phyloP scores from a whole-genome alignment of 2,113 vertebrate species.

The Cephalopterus ornatus region DNA sequence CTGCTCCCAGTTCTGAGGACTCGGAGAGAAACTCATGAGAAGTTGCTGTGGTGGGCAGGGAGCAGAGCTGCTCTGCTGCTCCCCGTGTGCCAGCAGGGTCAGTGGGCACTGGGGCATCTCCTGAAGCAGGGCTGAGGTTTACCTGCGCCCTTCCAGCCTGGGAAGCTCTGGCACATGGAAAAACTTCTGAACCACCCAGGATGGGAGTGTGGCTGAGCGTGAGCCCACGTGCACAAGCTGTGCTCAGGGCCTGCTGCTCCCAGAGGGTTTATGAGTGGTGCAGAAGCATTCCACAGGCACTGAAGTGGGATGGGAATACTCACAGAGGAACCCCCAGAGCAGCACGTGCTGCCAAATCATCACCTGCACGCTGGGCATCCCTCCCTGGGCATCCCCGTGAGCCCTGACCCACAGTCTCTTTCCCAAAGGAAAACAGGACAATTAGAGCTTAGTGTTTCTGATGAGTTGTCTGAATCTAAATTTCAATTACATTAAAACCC shows the following conservation, averaged over 20 bases:
- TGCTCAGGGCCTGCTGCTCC: neutral
- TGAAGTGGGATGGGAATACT: neutral
- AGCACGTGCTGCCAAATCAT: rapidly evolving
- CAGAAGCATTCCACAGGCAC: neutral
- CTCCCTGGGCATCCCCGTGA: rapidly evolving
- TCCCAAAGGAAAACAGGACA: neutral
- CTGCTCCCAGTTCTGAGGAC: slow-evolving; percentile 80
- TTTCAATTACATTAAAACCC: rapidly evolving
- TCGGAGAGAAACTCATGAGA: slow-evolving; percentile 76
- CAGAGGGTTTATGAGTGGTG: rapidly evolving
- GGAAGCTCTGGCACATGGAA: neutral
- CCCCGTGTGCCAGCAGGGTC: rapidly evolving
- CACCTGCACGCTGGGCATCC: rapidly evolving
- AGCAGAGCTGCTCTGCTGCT: neutral
- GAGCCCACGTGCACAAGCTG: neutral
- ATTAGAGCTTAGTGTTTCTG: rapidly evolving
- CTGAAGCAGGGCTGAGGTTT: neutral
- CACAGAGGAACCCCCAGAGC: rapidly evolving
- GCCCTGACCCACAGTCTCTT: rapidly evolving
- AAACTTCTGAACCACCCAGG: neutral
- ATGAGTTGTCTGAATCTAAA: neutral
- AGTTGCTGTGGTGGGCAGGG: slow-evolving; percentile 48
- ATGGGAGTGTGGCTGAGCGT: too few relatives aligned
- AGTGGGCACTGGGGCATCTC: neutral
- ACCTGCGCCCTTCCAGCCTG: neutral